Evolutionary conservation across 2,888 invertebrate species (phyloP).

Genomic region (Antitype chi): DNA sequence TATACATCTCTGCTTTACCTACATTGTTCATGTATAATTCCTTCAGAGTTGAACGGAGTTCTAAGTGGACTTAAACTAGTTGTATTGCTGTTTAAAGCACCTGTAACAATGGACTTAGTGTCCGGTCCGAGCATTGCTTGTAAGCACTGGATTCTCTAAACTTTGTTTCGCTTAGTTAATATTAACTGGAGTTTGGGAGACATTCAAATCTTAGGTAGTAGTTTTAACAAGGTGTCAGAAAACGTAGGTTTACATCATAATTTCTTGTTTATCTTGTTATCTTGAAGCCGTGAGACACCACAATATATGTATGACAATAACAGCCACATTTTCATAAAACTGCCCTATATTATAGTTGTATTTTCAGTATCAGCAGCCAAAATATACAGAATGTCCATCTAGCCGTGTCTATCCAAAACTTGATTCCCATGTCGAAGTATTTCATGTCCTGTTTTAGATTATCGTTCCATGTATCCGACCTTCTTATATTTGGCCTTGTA

Average conservation of each 20-base stretch:
- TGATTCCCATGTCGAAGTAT: no score
- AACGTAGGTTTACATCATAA: background rate
- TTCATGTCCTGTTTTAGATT: no score
- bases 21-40: slow-evolving; percentile 41
- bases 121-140: slow-evolving; percentile 36
- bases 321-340: no score
- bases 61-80: slow-evolving; percentile 61
- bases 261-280: background rate
- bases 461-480: no score
- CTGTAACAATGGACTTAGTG: slow-evolving; percentile 59
- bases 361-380: no score
- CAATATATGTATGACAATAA: no score
- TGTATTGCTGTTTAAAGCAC: slow-evolving; percentile 55
- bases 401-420: no score
- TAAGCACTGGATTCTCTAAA: slow-evolving; percentile 48
- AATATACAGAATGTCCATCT: no score
- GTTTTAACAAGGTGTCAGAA: slow-evolving; percentile 18
- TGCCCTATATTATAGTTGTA: no score
- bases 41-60: slow-evolving; percentile 38
- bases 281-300: no score
- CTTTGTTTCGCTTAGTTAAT: slow-evolving; percentile 48
- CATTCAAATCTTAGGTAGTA: slow-evolving; percentile 33
- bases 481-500: no score
- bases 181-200: slow-evolving; percentile 44
- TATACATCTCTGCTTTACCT: background rate